Evolutionary conservation across 2,888 invertebrate genomes (phyloP).

Genomic region (Callinectes sapidus): DNA sequence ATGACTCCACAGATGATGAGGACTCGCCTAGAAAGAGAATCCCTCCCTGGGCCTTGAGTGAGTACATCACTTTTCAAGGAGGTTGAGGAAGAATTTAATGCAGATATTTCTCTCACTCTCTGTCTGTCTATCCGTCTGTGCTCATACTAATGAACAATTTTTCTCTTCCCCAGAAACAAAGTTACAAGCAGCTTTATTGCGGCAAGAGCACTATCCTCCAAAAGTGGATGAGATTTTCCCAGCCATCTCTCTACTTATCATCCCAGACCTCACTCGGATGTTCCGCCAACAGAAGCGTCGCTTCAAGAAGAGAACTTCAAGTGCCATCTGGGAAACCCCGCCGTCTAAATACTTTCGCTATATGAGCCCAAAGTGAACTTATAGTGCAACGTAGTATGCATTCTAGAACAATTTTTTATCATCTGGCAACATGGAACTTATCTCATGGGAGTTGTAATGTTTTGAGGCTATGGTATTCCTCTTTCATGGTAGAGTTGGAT

Average conservation of each 20-base stretch:
- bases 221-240: slow-evolving; percentile 69
- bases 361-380: neutral
- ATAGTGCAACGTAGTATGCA: neutral
- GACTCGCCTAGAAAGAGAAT: slow-evolving; percentile 71
- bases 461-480: neutral
- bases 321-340: slow-evolving; percentile 77
- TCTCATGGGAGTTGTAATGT: neutral
- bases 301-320: slow-evolving; percentile 76
- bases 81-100: neutral
- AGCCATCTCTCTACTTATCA: slow-evolving; percentile 72
- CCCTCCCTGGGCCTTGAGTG: slow-evolving; percentile 71
- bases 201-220: slow-evolving; percentile 67
- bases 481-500: neutral
- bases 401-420: neutral
- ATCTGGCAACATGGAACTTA: neutral
- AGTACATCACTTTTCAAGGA: neutral
- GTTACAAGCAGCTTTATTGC: slow-evolving; percentile 62
- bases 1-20: slow-evolving; percentile 73
- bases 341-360: slow-evolving; percentile 64
- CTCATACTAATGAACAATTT: neutral
- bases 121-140: no score
- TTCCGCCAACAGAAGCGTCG: slow-evolving; percentile 75
- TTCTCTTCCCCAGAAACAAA: slow-evolving; percentile 51
- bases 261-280: slow-evolving; percentile 75
- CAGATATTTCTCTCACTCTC: neutral